Evolutionary conservation across 2,113 vertebrate species (phyloP).

Genomic region (Falcunculus frontatus): DNA sequence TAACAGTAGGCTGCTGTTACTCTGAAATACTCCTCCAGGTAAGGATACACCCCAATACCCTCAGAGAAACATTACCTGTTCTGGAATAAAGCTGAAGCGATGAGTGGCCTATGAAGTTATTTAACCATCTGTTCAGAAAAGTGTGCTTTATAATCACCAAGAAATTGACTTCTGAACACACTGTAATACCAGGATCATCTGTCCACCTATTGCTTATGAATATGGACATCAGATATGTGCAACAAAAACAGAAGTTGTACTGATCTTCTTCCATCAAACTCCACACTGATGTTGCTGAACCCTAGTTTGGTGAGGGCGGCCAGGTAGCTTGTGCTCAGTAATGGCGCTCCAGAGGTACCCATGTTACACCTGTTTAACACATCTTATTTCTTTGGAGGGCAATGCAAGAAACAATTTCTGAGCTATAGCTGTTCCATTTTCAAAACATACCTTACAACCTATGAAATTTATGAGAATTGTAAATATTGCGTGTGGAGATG

Average conservation of each 20-base stretch:
- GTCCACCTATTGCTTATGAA: background rate
- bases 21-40: background rate
- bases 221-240: background rate
- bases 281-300: background rate
- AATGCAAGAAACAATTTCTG: background rate
- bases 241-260: background rate
- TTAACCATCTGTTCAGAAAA: background rate
- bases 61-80: background rate
- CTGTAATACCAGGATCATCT: background rate
- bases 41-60: background rate
- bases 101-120: background rate
- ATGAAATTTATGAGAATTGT: background rate
- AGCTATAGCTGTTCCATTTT: background rate
- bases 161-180: background rate
- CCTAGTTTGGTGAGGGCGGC: background rate
- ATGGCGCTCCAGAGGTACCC: background rate
- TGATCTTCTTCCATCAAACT: background rate
- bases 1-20: background rate
- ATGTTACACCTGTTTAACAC: background rate
- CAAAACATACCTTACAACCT: background rate
- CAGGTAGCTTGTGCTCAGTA: background rate
- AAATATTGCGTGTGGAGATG: background rate
- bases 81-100: background rate
- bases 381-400: background rate
- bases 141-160: background rate